Conservation (phyloP, 1,140 invertebrate species). For the Solen grandis region DNA sequence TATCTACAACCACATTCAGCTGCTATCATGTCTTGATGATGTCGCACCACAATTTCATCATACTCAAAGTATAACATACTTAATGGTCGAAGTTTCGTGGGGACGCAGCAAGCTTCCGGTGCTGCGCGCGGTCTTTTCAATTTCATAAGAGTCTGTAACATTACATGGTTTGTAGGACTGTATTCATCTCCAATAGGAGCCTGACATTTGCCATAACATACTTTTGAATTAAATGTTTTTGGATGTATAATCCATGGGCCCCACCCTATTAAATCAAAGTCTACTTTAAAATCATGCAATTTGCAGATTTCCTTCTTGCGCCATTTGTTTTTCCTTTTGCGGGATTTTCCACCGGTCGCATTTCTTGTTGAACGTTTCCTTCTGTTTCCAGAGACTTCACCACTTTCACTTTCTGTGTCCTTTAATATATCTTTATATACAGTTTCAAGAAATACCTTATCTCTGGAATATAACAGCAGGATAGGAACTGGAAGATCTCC, state of each 20-base stretch:
- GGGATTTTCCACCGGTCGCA: constrained; percentile 1
- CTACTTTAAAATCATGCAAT: constrained; percentile 88
- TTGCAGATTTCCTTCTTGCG: constrained; percentile 60
- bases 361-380: neutral
- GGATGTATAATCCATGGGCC: constrained; percentile 99
- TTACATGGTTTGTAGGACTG: constrained; percentile 96
- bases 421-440: constrained; percentile 65
- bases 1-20: constrained; percentile 73
- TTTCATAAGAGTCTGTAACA: constrained; percentile 97
- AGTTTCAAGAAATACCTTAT: constrained; percentile 64
- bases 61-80: constrained; percentile 81
- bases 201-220: constrained; percentile 95
- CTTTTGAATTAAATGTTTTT: constrained; percentile 95
- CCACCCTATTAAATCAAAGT: constrained; percentile 98
- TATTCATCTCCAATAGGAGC: constrained; percentile 61
- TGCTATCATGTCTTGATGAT: constrained; percentile 72
- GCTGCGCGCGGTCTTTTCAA: constrained; percentile 64
- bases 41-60: constrained; percentile 73
- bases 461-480: constrained; percentile 69
- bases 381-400: neutral
- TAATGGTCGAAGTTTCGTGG: constrained; percentile 76
- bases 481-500: constrained; percentile 48
- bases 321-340: constrained; percentile 1
- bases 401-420: neutral
- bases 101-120: constrained; percentile 79